Evolutionary conservation across 2,113 vertebrate species (phyloP), one percentile per base, ranked within the genome.

Genomic region (Oostethus manadensis): DNA sequence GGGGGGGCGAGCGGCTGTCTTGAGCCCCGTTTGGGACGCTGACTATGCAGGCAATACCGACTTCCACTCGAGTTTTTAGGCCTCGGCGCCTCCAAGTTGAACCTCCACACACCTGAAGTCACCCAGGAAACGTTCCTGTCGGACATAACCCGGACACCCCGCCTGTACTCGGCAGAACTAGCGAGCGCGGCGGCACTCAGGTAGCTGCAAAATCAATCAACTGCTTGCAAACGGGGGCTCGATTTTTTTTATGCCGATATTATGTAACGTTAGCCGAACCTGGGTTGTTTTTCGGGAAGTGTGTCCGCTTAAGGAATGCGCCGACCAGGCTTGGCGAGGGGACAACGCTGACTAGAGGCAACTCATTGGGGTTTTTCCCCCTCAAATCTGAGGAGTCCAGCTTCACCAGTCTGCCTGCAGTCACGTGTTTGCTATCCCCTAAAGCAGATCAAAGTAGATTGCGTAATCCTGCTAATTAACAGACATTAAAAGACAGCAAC

Each of bases 271-370:
- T 55, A 50, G 56, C 64, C 43, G 51, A 68, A 77, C 64, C 74
- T 70, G 33, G 69, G 42, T 70, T 78, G 57, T 81, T 80, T n/a
- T 78, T 79, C 67, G 69, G 74, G 77, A 81, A 80, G 57, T 73
- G 73, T 75, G 63, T 79, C 66, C 67, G 51, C 62, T 11, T 38
- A 56, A 71, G 72, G 63, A 82, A 77, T 79, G 76, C 74, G 58
- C 63, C 43, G 59, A 65, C 4, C 56, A 66, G 64, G 60, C 56
- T 63, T 77, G 70, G 57, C 54, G 18, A 42, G 48, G 48, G 53
- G 29, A 44, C 66, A 23, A 21, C 40, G 38, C 55, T 54, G 51
- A 54, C 51, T 20, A 21, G 53, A 20, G 35, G 40, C 10, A 40
- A 55, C 35, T 55, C 35, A 8, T 40, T 18, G 33, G 33, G 29